phyloP scores from a whole-genome alignment of 2,797 vertebrate species.

The Esox lucius region DNA sequence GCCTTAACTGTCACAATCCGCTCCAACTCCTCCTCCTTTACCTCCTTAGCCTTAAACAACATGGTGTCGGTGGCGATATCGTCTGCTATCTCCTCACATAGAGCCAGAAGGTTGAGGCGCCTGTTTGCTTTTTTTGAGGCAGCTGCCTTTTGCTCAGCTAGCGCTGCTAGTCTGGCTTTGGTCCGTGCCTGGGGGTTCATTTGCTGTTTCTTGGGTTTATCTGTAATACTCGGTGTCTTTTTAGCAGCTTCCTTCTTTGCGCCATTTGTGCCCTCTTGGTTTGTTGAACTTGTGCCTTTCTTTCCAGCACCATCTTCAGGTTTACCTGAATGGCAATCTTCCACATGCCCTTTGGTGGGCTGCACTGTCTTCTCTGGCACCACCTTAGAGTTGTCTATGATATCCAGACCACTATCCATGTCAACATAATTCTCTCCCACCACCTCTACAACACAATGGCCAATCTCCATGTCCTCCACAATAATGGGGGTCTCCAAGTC shows the following conservation, averaged over 20 bases:
- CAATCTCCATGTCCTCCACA: constrained; percentile 71
- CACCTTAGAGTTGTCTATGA: constrained; percentile 52
- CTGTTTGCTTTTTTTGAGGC: constrained; percentile 78
- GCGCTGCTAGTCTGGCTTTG: constrained; percentile 76
- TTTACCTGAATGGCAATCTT: constrained; percentile 34
- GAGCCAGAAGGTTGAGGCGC: constrained; percentile 91
- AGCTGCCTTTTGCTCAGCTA: constrained; percentile 76
- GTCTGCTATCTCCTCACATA: constrained; percentile 97
- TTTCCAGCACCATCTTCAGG: constrained; percentile 15
- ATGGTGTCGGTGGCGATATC: constrained; percentile 97
- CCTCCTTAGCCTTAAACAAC: constrained; percentile 64
- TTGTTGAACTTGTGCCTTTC: constrained; percentile 11
- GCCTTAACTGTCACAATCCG: constrained; percentile 48
- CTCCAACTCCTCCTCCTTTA: constrained; percentile 73
- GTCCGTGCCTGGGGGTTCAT: constrained; percentile 83
- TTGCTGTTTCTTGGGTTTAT: constrained; percentile 75
- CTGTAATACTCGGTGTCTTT: constrained; percentile 39
- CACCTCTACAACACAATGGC: constrained; percentile 67
- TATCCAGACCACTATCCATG: constrained; percentile 46
- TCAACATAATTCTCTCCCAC: constrained; percentile 56
- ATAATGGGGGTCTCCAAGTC: constrained; percentile 63
- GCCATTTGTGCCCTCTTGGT: constrained; percentile 36
- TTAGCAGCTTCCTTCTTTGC: constrained; percentile 40
- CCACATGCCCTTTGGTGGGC: constrained; percentile 32
- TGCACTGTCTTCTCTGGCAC: constrained; percentile 23